Evolutionary conservation across 2,797 vertebrate species (phyloP).

Genomic region (Clarias platycephalus): DNA sequence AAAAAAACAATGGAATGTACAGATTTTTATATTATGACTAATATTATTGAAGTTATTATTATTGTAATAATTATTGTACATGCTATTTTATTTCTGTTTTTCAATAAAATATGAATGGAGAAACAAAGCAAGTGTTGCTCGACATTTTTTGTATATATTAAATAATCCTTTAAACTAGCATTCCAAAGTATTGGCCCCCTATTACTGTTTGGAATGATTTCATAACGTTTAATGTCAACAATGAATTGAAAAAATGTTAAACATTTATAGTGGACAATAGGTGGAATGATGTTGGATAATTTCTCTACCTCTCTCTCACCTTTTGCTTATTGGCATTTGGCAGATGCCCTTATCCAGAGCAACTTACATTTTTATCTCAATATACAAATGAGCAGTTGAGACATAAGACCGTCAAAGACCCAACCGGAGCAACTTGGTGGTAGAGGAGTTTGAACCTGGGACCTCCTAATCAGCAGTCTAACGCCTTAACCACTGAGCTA

Average conservation of each 20-base stretch:
- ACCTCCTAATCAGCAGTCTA: too few relatives aligned
- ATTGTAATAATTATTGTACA: constrained; percentile 80
- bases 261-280: constrained; percentile 10
- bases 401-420: too few relatives aligned
- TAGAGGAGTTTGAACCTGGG: too few relatives aligned
- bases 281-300: background rate
- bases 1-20: constrained; percentile 95
- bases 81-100: constrained; percentile 97
- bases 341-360: too few relatives aligned
- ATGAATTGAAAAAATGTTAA: background rate
- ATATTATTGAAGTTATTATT: constrained; percentile 78
- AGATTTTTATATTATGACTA: constrained; percentile 90
- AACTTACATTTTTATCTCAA: too few relatives aligned
- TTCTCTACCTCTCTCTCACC: background rate
- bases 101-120: constrained; percentile 88
- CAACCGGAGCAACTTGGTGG: too few relatives aligned
- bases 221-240: background rate
- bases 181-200: background rate
- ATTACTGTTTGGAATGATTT: background rate
- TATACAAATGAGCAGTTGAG: too few relatives aligned
- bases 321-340: background rate
- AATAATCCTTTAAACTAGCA: background rate
- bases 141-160: background rate
- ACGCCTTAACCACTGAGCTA: too few relatives aligned
- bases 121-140: constrained; percentile 53